Percentiles rank a stretch among this genome's conserved stretches.
These are phyloP conservation scores for Nephila pilipes DNA, from an alignment of 1,140 invertebrate genomes.

Conservation along the genomic window DNA sequence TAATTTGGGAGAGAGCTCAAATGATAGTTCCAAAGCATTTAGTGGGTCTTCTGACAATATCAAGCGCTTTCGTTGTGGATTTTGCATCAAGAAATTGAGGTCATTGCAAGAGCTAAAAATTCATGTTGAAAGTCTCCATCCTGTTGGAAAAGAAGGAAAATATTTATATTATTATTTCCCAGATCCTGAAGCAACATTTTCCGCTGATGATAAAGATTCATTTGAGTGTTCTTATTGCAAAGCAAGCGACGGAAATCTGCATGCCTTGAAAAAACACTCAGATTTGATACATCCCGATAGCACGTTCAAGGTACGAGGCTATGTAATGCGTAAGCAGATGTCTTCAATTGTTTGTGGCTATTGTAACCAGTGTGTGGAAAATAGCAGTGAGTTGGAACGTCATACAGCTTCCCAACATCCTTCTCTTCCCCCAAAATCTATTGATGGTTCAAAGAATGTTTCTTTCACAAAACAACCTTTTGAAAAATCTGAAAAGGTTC, in stretches of 20 bases:
- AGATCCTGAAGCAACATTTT: background rate
- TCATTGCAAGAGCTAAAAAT: slow-evolving; percentile 19
- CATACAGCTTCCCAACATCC: slow-evolving; percentile 37
- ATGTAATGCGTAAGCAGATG: background rate
- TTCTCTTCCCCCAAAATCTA: background rate
- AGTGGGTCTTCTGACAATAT: background rate
- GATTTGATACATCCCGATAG: slow-evolving; percentile 56
- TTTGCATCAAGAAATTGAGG: slow-evolving; percentile 38
- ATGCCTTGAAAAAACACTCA: slow-evolving; percentile 39
- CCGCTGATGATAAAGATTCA: background rate
- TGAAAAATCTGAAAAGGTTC: background rate
- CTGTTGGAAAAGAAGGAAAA: slow-evolving; percentile 28
- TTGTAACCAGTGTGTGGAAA: slow-evolving; percentile 42
- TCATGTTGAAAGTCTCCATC: slow-evolving; percentile 50
- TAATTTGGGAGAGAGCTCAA: slow-evolving; percentile 33
- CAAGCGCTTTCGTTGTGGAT: slow-evolving; percentile 56
- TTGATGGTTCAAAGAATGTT: background rate
- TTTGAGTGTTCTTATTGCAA: slow-evolving; percentile 74
- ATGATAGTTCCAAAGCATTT: slow-evolving; percentile 13
- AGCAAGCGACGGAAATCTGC: slow-evolving; percentile 38
- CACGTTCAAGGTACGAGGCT: slow-evolving; percentile 55
- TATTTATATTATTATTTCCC: slow-evolving; percentile 63
- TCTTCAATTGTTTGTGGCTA: slow-evolving; percentile 44
- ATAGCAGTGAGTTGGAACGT: background rate
- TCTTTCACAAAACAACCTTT: background rate